A percentile compares a stretch with the other conserved stretches of the same genome.
phyloP scores from a whole-genome alignment of 1,140 invertebrate genomes.

The Philotrypesis tridentata region DNA sequence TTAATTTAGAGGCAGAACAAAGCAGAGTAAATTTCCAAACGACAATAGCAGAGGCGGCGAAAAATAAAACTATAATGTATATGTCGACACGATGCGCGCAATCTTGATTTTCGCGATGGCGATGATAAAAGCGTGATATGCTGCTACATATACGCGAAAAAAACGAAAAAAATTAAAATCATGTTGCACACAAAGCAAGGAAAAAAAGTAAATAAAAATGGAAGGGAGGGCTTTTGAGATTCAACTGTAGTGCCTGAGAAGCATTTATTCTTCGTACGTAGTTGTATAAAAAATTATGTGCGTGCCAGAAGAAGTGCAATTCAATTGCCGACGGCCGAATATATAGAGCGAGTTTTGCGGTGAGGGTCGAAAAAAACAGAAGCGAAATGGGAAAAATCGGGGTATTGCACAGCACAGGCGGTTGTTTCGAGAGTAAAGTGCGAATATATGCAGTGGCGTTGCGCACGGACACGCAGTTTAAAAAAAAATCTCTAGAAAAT shows the following conservation, averaged over 20 bases:
- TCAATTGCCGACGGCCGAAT: neutral
- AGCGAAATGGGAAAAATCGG: neutral
- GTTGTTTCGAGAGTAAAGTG: neutral
- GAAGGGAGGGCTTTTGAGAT: constrained; percentile 5
- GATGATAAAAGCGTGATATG: neutral
- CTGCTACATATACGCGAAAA: neutral
- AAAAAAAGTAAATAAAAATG: neutral
- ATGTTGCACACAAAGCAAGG: neutral
- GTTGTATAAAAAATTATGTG: constrained; percentile 11
- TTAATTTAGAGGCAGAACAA: constrained; percentile 3
- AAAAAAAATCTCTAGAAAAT: constrained; percentile 29
- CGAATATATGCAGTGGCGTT: neutral
- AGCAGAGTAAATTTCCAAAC: neutral
- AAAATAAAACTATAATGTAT: neutral
- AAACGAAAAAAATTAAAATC: constrained; percentile 6
- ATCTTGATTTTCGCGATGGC: constrained; percentile 27
- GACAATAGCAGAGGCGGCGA: neutral
- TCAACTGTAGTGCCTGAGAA: constrained; percentile 45
- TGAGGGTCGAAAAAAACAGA: neutral
- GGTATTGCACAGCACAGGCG: neutral
- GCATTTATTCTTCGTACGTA: constrained; percentile 39
- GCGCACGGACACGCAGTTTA: neutral
- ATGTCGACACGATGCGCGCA: constrained; percentile 8
- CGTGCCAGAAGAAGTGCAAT: constrained; percentile 19
- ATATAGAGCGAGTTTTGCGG: too few species aligned